Percentiles rank a stretch among this genome's conserved stretches.
These are phyloP conservation scores for Coenonympha glycerion DNA, from an alignment of 2,888 invertebrate species.

Conservation along the genomic window DNA sequence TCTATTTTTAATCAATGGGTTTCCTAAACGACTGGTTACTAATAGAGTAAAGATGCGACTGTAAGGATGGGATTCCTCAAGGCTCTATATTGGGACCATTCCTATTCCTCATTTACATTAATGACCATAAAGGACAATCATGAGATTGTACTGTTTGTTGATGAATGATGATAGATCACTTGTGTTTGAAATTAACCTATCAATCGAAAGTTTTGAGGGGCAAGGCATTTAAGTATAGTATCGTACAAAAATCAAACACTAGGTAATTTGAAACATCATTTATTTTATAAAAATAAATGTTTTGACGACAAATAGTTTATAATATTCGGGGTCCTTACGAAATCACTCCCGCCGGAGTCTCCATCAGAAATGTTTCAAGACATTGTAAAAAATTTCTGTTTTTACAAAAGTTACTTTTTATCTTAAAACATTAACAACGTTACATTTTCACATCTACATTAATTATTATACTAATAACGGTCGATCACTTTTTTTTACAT, in stretches of 20 bases:
- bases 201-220: not conserved
- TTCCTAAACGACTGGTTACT: too few species aligned
- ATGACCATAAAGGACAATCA: too few species aligned
- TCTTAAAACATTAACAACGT: constrained; percentile 79
- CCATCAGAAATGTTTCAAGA: constrained; percentile 80
- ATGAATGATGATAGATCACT: too few species aligned
- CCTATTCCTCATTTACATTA: too few species aligned
- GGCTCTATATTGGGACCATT: too few species aligned
- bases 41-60: too few species aligned
- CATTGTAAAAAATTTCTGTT: constrained; percentile 80
- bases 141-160: too few species aligned
- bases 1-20: too few species aligned
- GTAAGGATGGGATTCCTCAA: too few species aligned
- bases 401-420: constrained; percentile 81
- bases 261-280: constrained; percentile 65
- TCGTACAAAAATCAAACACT: constrained; percentile 3
- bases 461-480: constrained; percentile 59
- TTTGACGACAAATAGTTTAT: constrained; percentile 77
- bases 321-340: constrained; percentile 75
- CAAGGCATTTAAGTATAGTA: not conserved
- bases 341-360: constrained; percentile 60
- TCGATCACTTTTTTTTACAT: constrained; percentile 66
- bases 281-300: constrained; percentile 78
- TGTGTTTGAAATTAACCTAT: too few species aligned
- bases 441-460: constrained; percentile 74